phyloP scores from a whole-genome alignment of 2,888 invertebrate species.

The Chouioia cunea region DNA sequence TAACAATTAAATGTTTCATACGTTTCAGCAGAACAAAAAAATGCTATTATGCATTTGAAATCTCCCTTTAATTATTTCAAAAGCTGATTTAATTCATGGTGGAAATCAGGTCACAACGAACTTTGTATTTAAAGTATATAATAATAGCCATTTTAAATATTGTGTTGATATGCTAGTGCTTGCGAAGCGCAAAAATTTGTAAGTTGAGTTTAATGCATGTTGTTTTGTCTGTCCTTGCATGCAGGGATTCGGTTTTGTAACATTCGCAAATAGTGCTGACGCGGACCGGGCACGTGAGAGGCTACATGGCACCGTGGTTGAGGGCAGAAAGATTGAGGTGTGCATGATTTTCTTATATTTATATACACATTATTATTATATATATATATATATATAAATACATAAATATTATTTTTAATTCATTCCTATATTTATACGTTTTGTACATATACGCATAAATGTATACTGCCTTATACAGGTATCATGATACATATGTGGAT shows the following conservation, averaged over 20 bases:
- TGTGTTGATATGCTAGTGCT: constrained; percentile 49
- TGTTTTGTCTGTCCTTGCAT: constrained; percentile 94
- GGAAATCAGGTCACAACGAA: too few species aligned
- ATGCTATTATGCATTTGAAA: too few species aligned
- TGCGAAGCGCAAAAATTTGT: constrained; percentile 66
- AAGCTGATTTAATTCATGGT: too few species aligned
- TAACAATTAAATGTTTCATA: background rate
- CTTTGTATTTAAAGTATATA: too few species aligned
- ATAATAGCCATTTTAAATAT: constrained; percentile 16
- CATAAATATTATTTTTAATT: constrained; percentile 44
- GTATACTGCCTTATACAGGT: background rate
- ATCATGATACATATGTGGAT: background rate
- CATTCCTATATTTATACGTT: too few species aligned
- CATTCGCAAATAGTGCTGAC: constrained; percentile 99
- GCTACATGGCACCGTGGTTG: constrained; percentile 99
- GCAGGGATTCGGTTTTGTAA: constrained; percentile 99
- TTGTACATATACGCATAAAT: constrained; percentile 50
- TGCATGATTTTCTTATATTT: constrained; percentile 84
- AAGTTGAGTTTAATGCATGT: constrained; percentile 84
- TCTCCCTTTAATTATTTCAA: too few species aligned
- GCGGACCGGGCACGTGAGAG: constrained; percentile 99
- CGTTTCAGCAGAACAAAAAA: background rate
- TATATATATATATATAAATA: constrained; percentile 54
- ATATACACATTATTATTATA: constrained; percentile 60
- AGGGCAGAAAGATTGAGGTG: constrained; percentile 99